A percentile compares a stretch with the other conserved stretches of the same genome.
phyloP scores from a whole-genome alignment of 2,113 vertebrate genomes.

The Andinoacara biseriatus region DNA sequence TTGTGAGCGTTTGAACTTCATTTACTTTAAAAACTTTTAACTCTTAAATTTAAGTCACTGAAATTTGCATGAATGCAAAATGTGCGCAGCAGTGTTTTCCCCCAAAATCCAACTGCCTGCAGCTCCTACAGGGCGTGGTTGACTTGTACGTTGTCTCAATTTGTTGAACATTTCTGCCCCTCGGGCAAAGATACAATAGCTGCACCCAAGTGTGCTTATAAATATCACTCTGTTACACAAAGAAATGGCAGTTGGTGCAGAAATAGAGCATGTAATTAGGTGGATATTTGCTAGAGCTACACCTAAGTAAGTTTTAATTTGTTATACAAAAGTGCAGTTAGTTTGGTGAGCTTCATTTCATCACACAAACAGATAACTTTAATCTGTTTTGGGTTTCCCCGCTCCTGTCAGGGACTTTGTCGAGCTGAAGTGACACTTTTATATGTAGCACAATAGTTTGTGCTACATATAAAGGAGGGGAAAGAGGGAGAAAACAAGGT shows the following conservation, averaged over 20 bases:
- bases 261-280: neutral
- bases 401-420: neutral
- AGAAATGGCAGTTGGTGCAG: neutral
- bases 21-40: neutral
- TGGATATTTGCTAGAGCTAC: neutral
- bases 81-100: neutral
- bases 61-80: neutral
- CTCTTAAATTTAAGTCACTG: neutral
- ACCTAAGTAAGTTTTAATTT: neutral
- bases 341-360: neutral
- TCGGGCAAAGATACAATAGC: neutral
- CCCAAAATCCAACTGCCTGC: neutral
- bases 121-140: neutral
- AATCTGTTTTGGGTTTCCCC: neutral
- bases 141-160: neutral
- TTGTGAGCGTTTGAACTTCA: neutral
- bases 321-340: conserved; percentile 1
- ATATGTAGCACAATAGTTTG: neutral
- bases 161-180: neutral
- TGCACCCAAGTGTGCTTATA: neutral
- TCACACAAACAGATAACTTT: neutral
- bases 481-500: conserved; percentile 19
- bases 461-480: neutral
- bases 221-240: neutral
- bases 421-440: neutral